These are phyloP conservation scores for Typhlichthys subterraneus DNA, from an alignment of 2,797 vertebrate species.

Conservation along the genomic window DNA sequence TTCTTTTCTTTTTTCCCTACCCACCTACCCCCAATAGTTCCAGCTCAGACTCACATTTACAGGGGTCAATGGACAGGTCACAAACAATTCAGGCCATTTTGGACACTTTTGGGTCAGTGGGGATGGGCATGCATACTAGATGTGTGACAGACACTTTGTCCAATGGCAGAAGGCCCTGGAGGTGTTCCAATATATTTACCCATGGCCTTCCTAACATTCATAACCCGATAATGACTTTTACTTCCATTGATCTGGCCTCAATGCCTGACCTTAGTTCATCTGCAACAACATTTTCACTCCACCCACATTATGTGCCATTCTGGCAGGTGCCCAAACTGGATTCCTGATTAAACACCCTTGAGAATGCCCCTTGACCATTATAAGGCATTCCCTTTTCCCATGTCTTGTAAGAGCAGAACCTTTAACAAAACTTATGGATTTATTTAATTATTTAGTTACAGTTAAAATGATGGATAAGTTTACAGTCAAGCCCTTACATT, in stretches of 20 bases:
- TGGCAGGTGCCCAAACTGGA: conserved; percentile 61
- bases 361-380: conserved; percentile 24
- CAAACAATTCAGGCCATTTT: conserved; percentile 66
- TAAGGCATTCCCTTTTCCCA: not conserved
- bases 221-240: conserved; percentile 73
- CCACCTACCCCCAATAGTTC: conserved; percentile 32
- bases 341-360: conserved; percentile 54
- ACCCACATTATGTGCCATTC: conserved; percentile 55
- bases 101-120: conserved; percentile 70
- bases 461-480: not conserved
- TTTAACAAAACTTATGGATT: not conserved
- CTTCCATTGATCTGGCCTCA: conserved; percentile 69
- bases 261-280: conserved; percentile 51
- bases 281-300: conserved; percentile 41
- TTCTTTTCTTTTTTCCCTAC: conserved; percentile 14
- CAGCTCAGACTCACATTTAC: conserved; percentile 39
- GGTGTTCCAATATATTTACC: conserved; percentile 52
- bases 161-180: conserved; percentile 47
- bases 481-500: not conserved
- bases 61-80: conserved; percentile 74
- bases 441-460: conserved; percentile 5
- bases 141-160: conserved; percentile 39
- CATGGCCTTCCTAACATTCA: conserved; percentile 57
- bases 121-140: conserved; percentile 60
- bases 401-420: not conserved